Conservation (phyloP, 2,797 vertebrate genomes). For the Acridotheres tristis region DNA sequence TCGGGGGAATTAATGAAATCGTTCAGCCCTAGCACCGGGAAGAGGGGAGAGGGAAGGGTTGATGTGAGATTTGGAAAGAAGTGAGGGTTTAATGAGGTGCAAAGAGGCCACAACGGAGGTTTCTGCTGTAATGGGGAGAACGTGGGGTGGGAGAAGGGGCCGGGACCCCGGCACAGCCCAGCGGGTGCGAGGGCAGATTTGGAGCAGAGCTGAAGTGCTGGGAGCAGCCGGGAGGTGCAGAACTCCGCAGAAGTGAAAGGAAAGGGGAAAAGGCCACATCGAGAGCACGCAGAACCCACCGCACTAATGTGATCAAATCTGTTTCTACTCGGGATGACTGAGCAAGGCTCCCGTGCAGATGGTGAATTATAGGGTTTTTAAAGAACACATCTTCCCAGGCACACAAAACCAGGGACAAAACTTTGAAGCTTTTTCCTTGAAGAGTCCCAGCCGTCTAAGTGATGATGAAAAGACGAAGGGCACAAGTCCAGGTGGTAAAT, state of each 20-base stretch:
- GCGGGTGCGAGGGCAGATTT: neutral
- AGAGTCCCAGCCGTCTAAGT: neutral
- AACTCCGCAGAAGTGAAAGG: neutral
- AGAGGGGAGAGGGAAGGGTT: neutral
- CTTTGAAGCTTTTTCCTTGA: neutral
- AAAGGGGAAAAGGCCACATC: neutral
- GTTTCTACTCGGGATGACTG: neutral
- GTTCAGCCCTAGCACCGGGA: neutral
- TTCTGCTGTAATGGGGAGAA: neutral
- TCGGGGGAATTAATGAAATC: neutral
- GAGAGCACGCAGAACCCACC: neutral
- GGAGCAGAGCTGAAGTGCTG: neutral
- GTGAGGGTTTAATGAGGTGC: slow-evolving; percentile 19
- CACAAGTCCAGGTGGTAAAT: slow-evolving; percentile 1
- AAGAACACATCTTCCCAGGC: neutral
- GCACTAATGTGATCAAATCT: neutral
- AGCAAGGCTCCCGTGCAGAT: neutral
- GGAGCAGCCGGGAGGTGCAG: neutral
- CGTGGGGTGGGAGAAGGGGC: neutral
- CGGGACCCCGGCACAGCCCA: neutral
- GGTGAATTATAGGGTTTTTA: neutral
- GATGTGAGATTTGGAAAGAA: neutral
- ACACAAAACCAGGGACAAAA: neutral
- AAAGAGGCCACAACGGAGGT: fast-evolving
- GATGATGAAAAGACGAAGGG: neutral